Evolutionary conservation across 2,797 vertebrate genomes (phyloP).

Genomic region (Peromyscus aztecus): DNA sequence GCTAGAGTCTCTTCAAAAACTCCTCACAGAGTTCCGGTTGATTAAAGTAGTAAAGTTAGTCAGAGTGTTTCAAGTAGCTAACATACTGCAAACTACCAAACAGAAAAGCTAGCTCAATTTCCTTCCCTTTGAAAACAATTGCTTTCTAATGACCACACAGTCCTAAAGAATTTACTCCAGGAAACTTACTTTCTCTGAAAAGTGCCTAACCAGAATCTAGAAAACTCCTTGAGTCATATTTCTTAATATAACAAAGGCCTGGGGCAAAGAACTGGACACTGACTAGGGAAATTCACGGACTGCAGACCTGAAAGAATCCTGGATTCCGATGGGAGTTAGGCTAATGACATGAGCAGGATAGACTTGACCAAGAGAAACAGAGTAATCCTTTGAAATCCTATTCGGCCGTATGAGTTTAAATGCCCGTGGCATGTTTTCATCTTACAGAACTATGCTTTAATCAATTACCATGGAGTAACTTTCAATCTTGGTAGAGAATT

Average conservation of each 20-base stretch:
- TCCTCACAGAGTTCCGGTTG: neutral
- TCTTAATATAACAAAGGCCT: conserved; percentile 20
- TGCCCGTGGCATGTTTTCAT: no score
- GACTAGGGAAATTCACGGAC: conserved; percentile 36
- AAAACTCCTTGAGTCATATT: conserved; percentile 18
- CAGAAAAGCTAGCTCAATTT: neutral
- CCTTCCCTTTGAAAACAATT: conserved; percentile 21
- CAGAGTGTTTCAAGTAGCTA: neutral
- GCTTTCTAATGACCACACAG: neutral
- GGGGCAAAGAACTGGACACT: conserved; percentile 27
- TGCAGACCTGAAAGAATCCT: neutral
- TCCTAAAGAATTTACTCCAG: neutral
- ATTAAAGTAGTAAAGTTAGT: conserved; percentile 37
- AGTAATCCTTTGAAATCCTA: no score
- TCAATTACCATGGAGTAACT: no score
- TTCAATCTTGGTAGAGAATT: no score
- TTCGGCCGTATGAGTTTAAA: no score
- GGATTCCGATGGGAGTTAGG: neutral
- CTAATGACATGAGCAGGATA: conserved; percentile 4
- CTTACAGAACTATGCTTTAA: no score
- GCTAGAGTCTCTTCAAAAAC: neutral
- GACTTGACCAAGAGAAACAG: no score
- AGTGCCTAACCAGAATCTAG: neutral
- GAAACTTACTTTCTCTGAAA: conserved; percentile 62
- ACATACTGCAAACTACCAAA: conserved; percentile 20